Evolutionary conservation across 2,888 invertebrate species (phyloP).

Genomic region (Agrotis puta): DNA sequence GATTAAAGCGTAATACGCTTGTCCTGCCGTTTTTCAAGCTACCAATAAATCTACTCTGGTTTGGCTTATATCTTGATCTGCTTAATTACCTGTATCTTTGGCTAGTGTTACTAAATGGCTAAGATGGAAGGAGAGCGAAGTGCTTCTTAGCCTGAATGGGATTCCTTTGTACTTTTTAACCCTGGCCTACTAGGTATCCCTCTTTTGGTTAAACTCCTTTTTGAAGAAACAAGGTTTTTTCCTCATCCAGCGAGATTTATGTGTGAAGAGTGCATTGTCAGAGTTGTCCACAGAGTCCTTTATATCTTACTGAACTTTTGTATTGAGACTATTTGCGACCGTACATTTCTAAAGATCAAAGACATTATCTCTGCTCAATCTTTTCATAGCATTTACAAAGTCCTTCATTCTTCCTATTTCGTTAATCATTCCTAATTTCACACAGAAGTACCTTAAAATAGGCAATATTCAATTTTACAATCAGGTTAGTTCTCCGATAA

Average conservation of each 20-base stretch:
- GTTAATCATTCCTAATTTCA: not conserved
- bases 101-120: not conserved
- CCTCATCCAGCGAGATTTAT: slow-evolving; percentile 11
- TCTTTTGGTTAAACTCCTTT: slow-evolving; percentile 11
- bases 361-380: too few relatives aligned
- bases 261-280: not conserved
- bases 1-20: slow-evolving; percentile 63
- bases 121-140: not conserved
- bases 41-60: slow-evolving; percentile 39
- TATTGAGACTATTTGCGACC: too few relatives aligned
- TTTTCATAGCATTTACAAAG: too few relatives aligned
- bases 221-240: slow-evolving; percentile 14
- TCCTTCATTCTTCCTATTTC: not conserved
- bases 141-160: not conserved
- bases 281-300: not conserved
- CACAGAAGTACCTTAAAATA: not conserved
- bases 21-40: slow-evolving; percentile 51
- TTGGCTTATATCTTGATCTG: slow-evolving; percentile 26
- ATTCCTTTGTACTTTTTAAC: not conserved
- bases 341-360: not conserved
- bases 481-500: slow-evolving; percentile 1
- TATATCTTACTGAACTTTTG: not conserved
- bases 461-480: not conserved
- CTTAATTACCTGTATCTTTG: slow-evolving; percentile 30
- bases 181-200: not conserved